Evolutionary conservation across 2,888 invertebrate genomes (phyloP).

Genomic region (Tenthredo livida): DNA sequence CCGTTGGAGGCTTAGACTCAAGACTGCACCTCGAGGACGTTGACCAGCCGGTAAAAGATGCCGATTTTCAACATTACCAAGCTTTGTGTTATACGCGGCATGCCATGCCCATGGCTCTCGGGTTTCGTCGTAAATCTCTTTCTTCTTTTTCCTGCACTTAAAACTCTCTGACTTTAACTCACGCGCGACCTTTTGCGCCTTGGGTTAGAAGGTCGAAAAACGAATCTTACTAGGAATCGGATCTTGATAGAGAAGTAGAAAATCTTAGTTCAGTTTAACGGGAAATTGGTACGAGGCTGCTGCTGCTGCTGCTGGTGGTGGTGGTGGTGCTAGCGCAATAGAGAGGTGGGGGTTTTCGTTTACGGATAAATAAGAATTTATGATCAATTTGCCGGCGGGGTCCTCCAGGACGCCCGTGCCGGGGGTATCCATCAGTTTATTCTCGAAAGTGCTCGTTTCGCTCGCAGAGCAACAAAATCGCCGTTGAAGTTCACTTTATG

Average conservation of each 20-base stretch:
- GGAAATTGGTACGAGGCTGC: not conserved
- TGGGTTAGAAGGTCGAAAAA: not conserved
- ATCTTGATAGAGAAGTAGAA: not conserved
- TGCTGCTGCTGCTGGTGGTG: not conserved
- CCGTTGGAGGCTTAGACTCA: constrained; percentile 28
- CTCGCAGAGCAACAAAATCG: constrained; percentile 76
- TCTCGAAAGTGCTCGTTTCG: constrained; percentile 75
- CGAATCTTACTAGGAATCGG: not conserved
- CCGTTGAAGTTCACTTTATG: constrained; percentile 77
- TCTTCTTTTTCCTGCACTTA: constrained; percentile 70
- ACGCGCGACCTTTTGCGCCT: constrained; percentile 65
- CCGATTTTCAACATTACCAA: constrained; percentile 41
- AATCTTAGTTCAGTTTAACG: not conserved
- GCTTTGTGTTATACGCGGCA: constrained; percentile 14
- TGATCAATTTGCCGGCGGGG: constrained; percentile 69
- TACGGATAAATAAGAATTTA: constrained; percentile 72
- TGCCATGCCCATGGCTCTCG: constrained; percentile 33
- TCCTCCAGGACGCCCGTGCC: constrained; percentile 50
- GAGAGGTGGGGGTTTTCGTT: constrained; percentile 15
- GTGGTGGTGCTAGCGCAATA: not conserved
- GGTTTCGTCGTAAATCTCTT: constrained; percentile 71
- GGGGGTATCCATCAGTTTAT: constrained; percentile 72
- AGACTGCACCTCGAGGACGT: not conserved
- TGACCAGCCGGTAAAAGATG: constrained; percentile 30
- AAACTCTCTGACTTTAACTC: constrained; percentile 68